Conservation (phyloP, 64 coral and sea anemone genomes). For the Montipora capricornis region DNA sequence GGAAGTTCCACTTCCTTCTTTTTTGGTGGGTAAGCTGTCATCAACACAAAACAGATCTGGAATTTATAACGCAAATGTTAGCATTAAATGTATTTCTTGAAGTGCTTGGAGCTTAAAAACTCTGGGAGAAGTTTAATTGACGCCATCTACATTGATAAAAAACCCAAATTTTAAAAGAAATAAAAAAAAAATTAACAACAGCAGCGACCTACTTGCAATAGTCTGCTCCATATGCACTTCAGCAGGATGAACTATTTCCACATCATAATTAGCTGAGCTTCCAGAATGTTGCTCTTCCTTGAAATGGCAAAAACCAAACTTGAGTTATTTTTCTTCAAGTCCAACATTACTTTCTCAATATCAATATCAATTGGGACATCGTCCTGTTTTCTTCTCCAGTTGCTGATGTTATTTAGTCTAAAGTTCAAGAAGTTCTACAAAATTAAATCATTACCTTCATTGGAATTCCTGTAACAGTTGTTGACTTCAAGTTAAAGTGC, state of each 20-base stretch:
- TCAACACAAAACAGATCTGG: constrained; percentile 83
- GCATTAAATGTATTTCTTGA: background rate
- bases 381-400: too few relatives aligned
- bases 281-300: constrained; percentile 99
- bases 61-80: background rate
- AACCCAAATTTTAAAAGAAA: background rate
- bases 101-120: too few relatives aligned
- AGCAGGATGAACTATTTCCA: constrained; percentile 94
- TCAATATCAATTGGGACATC: too few relatives aligned
- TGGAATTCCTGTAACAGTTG: constrained; percentile 95
- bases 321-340: background rate
- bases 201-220: constrained; percentile 76
- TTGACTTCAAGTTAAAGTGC: constrained; percentile 95
- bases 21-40: constrained; percentile 52
- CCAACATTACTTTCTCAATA: background rate
- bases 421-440: background rate
- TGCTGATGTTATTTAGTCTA: background rate
- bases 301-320: background rate
- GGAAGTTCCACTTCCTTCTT: constrained; percentile 34
- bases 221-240: constrained; percentile 92
- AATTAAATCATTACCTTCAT: constrained; percentile 79
- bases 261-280: constrained; percentile 98
- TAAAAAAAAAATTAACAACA: background rate
- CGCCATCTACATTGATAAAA: too few relatives aligned
- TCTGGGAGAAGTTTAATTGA: too few relatives aligned